Evolutionary conservation across 2,888 invertebrate genomes (phyloP).

Genomic region (Punctoribates punctum): DNA sequence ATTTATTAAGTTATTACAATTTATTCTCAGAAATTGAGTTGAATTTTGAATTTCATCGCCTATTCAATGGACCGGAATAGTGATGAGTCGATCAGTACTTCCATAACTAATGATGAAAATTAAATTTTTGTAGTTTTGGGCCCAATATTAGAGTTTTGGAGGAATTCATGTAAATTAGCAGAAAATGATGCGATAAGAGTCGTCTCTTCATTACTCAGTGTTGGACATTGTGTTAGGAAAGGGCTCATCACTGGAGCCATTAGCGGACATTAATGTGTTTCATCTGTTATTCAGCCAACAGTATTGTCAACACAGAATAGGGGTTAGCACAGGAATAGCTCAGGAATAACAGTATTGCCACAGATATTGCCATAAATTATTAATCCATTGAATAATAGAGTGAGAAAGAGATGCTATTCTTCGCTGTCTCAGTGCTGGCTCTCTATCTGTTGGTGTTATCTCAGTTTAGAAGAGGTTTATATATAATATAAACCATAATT

Average conservation of each 20-base stretch:
- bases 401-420: not conserved
- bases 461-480: conserved; percentile 10
- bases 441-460: conserved; percentile 9
- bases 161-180: not conserved
- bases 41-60: not conserved
- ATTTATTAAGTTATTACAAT: not conserved
- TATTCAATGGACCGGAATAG: too few species aligned
- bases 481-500: conserved; percentile 6
- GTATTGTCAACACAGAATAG: not conserved
- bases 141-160: not conserved
- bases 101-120: too few species aligned
- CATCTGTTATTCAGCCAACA: not conserved
- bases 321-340: not conserved
- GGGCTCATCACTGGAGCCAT: conserved; percentile 17
- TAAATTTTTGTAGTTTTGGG: not conserved
- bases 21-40: not conserved
- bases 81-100: too few species aligned
- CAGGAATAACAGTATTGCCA: not conserved
- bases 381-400: conserved; percentile 11
- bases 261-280: conserved; percentile 23
- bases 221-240: not conserved
- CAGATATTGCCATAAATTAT: conserved; percentile 15
- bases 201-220: not conserved
- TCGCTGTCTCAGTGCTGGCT: not conserved
- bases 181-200: conserved; percentile 28